Evolutionary conservation across 2,888 invertebrate species (phyloP), one percentile per base, ranked within the genome.

Genomic region (Dromius quadrimaculatus): DNA sequence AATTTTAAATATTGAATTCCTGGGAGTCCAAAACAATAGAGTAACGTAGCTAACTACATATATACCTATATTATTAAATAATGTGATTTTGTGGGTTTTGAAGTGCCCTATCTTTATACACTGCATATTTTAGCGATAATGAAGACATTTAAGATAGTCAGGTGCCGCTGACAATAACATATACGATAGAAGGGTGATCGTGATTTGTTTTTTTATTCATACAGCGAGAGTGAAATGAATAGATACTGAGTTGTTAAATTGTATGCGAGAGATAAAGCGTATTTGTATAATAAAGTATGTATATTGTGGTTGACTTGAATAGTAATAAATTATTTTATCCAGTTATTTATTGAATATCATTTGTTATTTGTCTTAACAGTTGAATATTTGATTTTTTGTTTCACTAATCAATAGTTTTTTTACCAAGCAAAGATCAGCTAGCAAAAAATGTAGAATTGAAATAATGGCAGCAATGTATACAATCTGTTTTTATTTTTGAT

Each of bases 101-200:
- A 68, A 63, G 63, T 63, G 63, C 63, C 63, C 63, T 68, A 68
- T 32, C 45, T 54, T 68, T 68, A 68, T 57, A 57, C 38, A 61
- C 38, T 38, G 22, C 54, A 32, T 36, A 65, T 34, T 65, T 34
- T 54, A 54, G 54, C 22, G 38, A 19, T 19, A 45, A 32, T 5
- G 15, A 57, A 17, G 57, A 50, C 71, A 73, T 69, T 43, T 59
- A 70, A 72, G 71, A 71, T 64, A 57, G 74, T 74, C 74, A 74
- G 74, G 74, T 74, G 74, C 72, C 71, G 62, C 74, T 74, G 74
- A 74, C 74, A 74, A 74, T 74, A 74, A 61, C 32, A 47, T 61
- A 66, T 68, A 61, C 23, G 17, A 69, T 43, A 69, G 45, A 11
- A 22, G 23, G 41, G 13, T 63, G 28, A 6, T n/a, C n/a, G 32